Base-by-base conservation (phyloP, 1,140 invertebrate genomes). In the Macrosteles quadrilineatus region DNA sequence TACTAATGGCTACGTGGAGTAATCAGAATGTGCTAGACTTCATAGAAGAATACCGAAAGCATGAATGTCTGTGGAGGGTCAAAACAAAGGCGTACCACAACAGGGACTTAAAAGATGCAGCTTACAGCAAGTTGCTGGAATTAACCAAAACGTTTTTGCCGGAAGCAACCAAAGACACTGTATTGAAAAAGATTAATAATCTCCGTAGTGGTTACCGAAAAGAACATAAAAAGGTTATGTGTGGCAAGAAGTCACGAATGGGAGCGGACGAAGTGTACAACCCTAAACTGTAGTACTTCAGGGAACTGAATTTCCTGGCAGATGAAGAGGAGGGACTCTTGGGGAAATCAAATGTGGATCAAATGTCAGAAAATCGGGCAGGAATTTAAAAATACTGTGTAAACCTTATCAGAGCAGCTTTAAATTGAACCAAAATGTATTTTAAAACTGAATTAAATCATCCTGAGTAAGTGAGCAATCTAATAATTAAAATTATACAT, bases 141-240 rank as follows among this genome's bases (percentile, higher is more conserved):
- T 75, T 77, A 70, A 69, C 75, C 23, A 76, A 72, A 45, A 71
- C 69, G 73, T 69, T 78, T 68, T 72, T 77, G 21, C 71, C 75
- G 27, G 32, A 71, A 65, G 70, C 75, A 25, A 76, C 69, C 23
- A 74, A 73, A 69, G 63, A 64, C 55, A 59, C 32, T 19, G 74
- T 77, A 50, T 68, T 73, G 53, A 77, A 72, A 73, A 78, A 78
- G 73, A 76, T 76, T 25, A 77, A 77, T 74, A 77, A 74, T 73
- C 68, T 79, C 36, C 72, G 76, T 71, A 73, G 72, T 65, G 72
- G 62, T 69, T 72, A 73, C 66, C 72, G 76, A 43, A 77, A 76
- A 64, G 75, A 79, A 74, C 73, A 68, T 43, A 77, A 76, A 69
- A 79, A 76, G 73, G 59, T 70, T 30, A 50, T 67, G 32, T 53